Conservation (phyloP, 1,140 invertebrate genomes). For the Trachymyrmex cornetzi region DNA sequence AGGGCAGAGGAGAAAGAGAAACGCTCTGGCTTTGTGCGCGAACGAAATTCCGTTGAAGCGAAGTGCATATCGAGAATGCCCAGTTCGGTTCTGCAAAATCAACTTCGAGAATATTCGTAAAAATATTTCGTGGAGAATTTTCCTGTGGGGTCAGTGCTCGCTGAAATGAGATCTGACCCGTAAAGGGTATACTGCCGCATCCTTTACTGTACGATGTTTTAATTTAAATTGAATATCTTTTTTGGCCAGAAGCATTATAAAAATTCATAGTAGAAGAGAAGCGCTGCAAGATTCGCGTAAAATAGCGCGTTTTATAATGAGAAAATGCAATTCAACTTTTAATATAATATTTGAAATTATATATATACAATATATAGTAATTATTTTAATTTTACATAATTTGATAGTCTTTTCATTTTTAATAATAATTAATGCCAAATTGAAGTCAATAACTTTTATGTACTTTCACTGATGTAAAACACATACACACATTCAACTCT, state of each 20-base stretch:
- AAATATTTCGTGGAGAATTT: constrained; percentile 27
- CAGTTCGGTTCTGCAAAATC: constrained; percentile 66
- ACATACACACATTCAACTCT: neutral
- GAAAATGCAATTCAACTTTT: neutral
- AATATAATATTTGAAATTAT: neutral
- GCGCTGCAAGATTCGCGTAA: neutral
- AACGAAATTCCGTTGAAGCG: constrained; percentile 51
- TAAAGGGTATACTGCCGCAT: neutral
- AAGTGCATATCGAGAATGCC: constrained; percentile 29
- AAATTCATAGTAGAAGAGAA: neutral
- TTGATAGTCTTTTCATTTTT: neutral
- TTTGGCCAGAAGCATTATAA: neutral
- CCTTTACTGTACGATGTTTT: constrained; percentile 26
- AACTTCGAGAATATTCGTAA: constrained; percentile 59
- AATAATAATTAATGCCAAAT: neutral
- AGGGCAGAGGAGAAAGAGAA: neutral
- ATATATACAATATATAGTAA: neutral
- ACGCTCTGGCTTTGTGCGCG: constrained; percentile 38
- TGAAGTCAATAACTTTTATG: too few relatives aligned
- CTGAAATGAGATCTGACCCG: neutral
- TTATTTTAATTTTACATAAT: constrained; percentile 1
- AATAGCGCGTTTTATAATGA: neutral
- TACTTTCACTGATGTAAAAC: neutral
- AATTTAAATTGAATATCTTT: constrained; percentile 18
- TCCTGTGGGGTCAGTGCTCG: neutral